Evolutionary conservation across 2,888 invertebrate species (phyloP), one percentile per base, ranked within the genome.

Genomic region (Sialis fuliginosa): DNA sequence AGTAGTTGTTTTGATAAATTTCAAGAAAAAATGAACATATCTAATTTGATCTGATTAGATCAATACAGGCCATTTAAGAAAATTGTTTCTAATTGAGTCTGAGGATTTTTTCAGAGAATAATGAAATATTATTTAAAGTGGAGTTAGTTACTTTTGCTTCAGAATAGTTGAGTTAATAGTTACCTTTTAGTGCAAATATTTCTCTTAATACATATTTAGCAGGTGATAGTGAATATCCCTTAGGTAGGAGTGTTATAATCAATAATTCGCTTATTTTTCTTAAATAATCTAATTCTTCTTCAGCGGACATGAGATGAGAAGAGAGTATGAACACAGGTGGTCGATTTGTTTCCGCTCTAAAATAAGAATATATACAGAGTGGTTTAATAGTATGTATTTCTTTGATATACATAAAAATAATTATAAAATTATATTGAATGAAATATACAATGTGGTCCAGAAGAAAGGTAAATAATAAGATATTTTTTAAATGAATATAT

Each of bases 101-200:
- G n/a, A n/a, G n/a, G 4, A n/a, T 10, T n/a, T n/a, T 35, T 35
- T 35, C 35, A 35, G 2, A 4, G 9, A 3, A 2, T 10, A 10
- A 3, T n/a, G 9, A n/a, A 10, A 35, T 10, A 6, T 12, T 10
- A 37, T 6, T 37, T n/a, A 6, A 37, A 9, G 6, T 12, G 13
- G 10, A 39, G 13, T 39, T 39, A 12, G 9, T 39, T 39, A 6
- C 8, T 39, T 12, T 39, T 1, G 39, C 13, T 39, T 6, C 10
- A 6, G 39, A 10, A 39, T 39, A 6, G 39, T 7, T 39, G 6
- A 39, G 22, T 2, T 9, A 30, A 22, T 41, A 10, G 63, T 62
- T 71, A 91, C 90, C 81, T 75, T 83, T 83, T 59, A 81, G 86
- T 39, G 88, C 79, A 44, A 92, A 65, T 52, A 90, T 76, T 69